phyloP scores from a whole-genome alignment of 2,888 invertebrate species.

The Pherbina coryleti region DNA sequence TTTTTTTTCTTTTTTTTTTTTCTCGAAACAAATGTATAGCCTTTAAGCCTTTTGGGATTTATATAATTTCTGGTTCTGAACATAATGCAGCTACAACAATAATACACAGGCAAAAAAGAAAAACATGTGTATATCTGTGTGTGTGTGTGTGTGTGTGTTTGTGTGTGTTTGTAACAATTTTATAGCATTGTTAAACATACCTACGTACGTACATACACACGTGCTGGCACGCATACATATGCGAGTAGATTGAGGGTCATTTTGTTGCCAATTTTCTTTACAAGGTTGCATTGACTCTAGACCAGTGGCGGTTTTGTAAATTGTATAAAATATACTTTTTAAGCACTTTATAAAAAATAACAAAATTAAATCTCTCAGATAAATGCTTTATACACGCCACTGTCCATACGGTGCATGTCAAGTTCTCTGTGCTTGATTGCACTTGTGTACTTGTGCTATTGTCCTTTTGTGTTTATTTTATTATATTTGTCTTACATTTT shows the following conservation, averaged over 20 bases:
- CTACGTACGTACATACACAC: background rate
- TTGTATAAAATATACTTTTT: too few relatives aligned
- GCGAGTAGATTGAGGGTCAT: conserved; percentile 17
- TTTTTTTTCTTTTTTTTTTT: background rate
- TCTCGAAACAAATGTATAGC: background rate
- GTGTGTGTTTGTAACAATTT: background rate
- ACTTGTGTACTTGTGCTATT: too few relatives aligned
- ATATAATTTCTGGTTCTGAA: background rate
- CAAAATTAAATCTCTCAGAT: too few relatives aligned
- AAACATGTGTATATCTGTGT: background rate
- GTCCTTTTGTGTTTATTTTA: too few relatives aligned
- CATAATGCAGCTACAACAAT: background rate
- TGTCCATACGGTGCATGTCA: too few relatives aligned
- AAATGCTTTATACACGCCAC: too few relatives aligned
- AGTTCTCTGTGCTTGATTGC: too few relatives aligned
- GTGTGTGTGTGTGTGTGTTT: too few relatives aligned
- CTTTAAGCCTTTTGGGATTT: background rate
- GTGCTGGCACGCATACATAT: background rate
- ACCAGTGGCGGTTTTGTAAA: too few relatives aligned
- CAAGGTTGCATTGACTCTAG: background rate
- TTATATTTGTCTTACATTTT: too few relatives aligned
- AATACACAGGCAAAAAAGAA: background rate
- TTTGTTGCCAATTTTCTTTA: conserved; percentile 9
- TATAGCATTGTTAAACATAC: background rate
- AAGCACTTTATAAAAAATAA: too few relatives aligned